These are phyloP conservation scores for Rhagonycha fulva DNA, from an alignment of 2,888 invertebrate genomes.

Conservation along the genomic window DNA sequence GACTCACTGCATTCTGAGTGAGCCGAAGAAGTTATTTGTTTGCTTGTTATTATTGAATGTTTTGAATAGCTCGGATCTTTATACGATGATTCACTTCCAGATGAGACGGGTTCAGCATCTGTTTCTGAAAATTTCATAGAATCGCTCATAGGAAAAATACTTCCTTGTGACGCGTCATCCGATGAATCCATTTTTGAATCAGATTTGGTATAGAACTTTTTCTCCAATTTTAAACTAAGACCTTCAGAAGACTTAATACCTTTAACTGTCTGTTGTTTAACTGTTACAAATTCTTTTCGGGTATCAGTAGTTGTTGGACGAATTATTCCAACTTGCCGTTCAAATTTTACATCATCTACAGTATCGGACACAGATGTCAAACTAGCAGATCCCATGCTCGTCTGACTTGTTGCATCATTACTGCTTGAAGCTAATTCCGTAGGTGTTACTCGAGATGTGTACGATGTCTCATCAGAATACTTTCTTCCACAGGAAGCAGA, in stretches of 20 bases:
- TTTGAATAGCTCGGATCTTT: constrained; percentile 40
- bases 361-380: not conserved
- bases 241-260: not conserved
- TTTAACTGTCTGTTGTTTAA: not conserved
- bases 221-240: not conserved
- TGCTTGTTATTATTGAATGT: constrained; percentile 24
- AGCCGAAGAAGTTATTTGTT: constrained; percentile 40
- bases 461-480: not conserved
- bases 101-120: constrained; percentile 47
- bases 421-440: constrained; percentile 12
- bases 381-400: not conserved
- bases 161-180: constrained; percentile 37
- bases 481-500: not conserved
- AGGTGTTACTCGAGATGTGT: not conserved
- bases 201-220: not conserved
- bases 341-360: not conserved
- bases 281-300: not conserved
- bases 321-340: not conserved
- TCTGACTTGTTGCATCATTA: constrained; percentile 3
- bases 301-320: not conserved
- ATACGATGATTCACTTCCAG: constrained; percentile 48
- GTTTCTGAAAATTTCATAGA: constrained; percentile 47
- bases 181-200: constrained; percentile 14
- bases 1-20: constrained; percentile 45
- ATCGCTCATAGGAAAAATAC: constrained; percentile 38